Conservation (phyloP, 1,140 invertebrate species). For the Drosophila pruinosa region DNA sequence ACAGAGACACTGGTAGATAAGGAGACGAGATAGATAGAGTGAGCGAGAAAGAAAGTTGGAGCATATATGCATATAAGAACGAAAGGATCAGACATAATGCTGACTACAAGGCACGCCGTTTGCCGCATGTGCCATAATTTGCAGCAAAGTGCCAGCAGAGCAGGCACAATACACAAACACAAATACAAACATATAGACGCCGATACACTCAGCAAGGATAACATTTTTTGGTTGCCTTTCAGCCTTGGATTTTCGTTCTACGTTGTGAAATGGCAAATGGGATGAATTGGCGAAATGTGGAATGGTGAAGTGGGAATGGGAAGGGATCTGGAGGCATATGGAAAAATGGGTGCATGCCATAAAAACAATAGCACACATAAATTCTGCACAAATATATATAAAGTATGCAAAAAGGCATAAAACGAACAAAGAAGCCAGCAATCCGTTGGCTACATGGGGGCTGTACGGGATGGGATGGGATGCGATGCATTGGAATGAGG, state of each 20-base stretch:
- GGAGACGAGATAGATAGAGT: slow-evolving; percentile 23
- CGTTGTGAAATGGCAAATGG: slow-evolving; percentile 26
- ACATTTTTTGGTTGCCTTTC: slow-evolving; percentile 58
- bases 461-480: neutral
- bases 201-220: slow-evolving; percentile 61
- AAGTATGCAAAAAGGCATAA: slow-evolving; percentile 81
- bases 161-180: slow-evolving; percentile 42
- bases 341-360: slow-evolving; percentile 82
- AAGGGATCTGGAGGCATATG: slow-evolving; percentile 45
- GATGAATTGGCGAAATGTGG: slow-evolving; percentile 15
- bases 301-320: slow-evolving; percentile 1
- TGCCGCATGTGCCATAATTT: slow-evolving; percentile 76
- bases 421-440: slow-evolving; percentile 50
- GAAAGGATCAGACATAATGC: slow-evolving; percentile 73
- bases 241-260: slow-evolving; percentile 40
- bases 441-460: slow-evolving; percentile 20
- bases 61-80: slow-evolving; percentile 43
- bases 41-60: slow-evolving; percentile 13
- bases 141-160: slow-evolving; percentile 62
- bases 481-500: neutral
- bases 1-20: neutral
- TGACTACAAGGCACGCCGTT: slow-evolving; percentile 38
- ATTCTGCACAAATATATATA: slow-evolving; percentile 79
- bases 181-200: slow-evolving; percentile 12
- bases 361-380: slow-evolving; percentile 82